Base-by-base conservation (phyloP, 2,113 vertebrate genomes). In the Rhombomys opimus region DNA sequence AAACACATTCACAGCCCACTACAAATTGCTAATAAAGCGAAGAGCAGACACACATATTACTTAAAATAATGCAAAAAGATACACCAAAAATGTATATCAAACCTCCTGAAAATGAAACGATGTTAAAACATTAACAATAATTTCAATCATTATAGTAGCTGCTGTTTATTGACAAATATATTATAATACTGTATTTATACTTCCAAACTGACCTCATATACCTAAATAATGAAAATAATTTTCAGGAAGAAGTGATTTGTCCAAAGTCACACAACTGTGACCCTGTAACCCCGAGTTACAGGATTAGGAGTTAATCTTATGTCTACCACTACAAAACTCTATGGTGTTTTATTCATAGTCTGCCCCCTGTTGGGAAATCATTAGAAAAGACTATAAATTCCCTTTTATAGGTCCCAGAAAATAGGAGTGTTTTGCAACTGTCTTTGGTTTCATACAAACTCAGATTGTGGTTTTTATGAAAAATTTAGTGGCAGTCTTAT, bases 61-160 rank as follows among this genome's bases (percentile, higher is more conserved):
- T 89, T 87, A 76, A 80, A 75, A 91, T 72, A 91, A 1, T 87
- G 22, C 68, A 84, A 90, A 61, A 2, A 90, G 38, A 23, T 52
- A 76, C 52, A 93, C 22, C 9, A 65, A 59, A 95, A 97, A 85
- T 67, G 88, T n/a, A 86, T 94, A 72, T 68, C 22, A 86, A 92
- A 86, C 14, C 65, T 92, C 67, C 54, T 90, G 20, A 94, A 38
- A 92, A 95, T 93, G 32, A 95, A 38, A 77, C 35, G 3, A 72
- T 30, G 46, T 30, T 54, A 52, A 73, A 25, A 61, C 70, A 90
- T 63, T 90, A 50, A 77, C 46, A 70, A 57, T 63, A 93, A 95
- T 57, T 46, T 78, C 38, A 27, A 35, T 30, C n/a, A 54, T 35
- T 20, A 54, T 54, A 54, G 46, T 54, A 54, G 46, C 77, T 9